Conservation (phyloP, 1,140 invertebrate genomes). For the Hermatobates lingyangjiaoensis region DNA sequence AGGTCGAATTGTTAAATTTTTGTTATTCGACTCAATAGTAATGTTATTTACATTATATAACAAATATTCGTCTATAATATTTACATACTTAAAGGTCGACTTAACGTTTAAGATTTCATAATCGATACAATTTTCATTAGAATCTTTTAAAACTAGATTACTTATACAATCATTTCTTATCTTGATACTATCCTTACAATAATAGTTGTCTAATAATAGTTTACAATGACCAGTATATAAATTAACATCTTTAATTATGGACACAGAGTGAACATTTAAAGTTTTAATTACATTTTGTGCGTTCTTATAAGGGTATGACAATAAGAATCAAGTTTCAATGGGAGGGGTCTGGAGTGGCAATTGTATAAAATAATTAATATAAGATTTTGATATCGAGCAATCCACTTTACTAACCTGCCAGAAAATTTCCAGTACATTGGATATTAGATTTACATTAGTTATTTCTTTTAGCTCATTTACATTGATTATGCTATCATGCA, state of each 20-base stretch:
- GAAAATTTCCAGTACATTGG: not conserved
- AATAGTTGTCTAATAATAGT: constrained; percentile 1
- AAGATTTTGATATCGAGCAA: not conserved
- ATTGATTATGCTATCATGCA: not conserved
- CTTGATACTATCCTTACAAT: not conserved
- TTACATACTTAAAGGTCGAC: not conserved
- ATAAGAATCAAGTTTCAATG: not conserved
- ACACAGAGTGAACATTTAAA: not conserved
- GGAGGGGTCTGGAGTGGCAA: not conserved
- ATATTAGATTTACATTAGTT: not conserved
- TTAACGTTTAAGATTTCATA: not conserved
- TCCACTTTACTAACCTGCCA: not conserved
- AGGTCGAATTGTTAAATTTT: not conserved
- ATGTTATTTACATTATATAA: not conserved
- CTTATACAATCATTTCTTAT: not conserved
- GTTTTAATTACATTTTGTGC: not conserved
- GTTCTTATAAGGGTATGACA: not conserved
- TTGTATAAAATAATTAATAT: not conserved
- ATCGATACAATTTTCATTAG: not conserved
- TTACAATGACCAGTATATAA: not conserved
- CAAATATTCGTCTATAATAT: not conserved
- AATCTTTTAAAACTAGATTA: not conserved
- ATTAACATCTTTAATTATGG: not conserved
- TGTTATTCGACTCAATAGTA: not conserved
- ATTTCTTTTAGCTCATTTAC: not conserved